These are phyloP conservation scores for Otus scops DNA, from an alignment of 2,797 vertebrate genomes.

Conservation along the genomic window DNA sequence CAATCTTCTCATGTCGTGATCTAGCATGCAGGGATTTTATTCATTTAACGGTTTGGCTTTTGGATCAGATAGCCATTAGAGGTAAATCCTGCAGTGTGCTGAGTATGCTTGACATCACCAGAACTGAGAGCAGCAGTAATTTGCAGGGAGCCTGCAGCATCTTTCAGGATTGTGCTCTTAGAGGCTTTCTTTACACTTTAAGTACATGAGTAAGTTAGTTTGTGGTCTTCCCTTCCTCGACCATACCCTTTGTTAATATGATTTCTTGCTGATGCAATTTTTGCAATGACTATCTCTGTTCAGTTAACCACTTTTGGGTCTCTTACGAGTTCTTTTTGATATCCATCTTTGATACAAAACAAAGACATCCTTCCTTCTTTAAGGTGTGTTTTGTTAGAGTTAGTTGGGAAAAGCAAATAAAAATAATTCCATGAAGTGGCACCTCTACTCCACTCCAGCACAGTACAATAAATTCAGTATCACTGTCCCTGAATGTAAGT, in stretches of 20 bases:
- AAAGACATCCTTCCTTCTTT: neutral
- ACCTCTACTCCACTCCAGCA: neutral
- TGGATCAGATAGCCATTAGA: conserved; percentile 29
- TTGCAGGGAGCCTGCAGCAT: neutral
- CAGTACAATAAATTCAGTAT: neutral
- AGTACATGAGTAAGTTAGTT: neutral
- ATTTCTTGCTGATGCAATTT: neutral
- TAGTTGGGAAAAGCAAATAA: neutral
- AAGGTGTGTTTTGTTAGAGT: neutral
- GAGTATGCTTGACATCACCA: neutral
- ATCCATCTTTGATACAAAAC: fast-evolving
- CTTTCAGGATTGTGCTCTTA: neutral
- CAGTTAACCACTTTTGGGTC: neutral
- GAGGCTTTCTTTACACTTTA: neutral
- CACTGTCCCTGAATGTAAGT: neutral
- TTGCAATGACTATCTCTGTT: neutral
- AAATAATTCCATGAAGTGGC: neutral
- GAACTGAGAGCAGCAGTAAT: neutral
- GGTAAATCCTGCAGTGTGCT: neutral
- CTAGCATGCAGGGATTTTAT: conserved; percentile 1
- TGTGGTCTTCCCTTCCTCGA: neutral
- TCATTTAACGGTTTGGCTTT: conserved; percentile 20
- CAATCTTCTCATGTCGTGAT: conserved; percentile 3
- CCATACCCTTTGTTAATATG: neutral
- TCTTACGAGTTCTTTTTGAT: neutral